These are phyloP conservation scores for Ctenochaetus hawaiiensis DNA, from an alignment of 2,797 vertebrate genomes.

Conservation along the genomic window DNA sequence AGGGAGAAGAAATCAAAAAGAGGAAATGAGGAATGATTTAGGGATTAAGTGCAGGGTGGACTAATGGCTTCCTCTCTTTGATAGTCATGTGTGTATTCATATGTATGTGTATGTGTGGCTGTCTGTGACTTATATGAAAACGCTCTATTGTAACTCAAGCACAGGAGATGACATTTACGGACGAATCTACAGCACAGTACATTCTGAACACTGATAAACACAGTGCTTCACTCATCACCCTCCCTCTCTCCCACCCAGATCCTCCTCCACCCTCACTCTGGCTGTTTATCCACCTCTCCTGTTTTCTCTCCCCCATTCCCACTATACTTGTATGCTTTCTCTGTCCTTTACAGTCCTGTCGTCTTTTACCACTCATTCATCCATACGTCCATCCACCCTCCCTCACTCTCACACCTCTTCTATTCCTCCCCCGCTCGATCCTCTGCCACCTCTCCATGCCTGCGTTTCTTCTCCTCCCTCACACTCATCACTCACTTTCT, in stretches of 20 bases:
- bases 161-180: slow-evolving; percentile 78
- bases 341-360: slow-evolving; percentile 17
- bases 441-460: slow-evolving; percentile 66
- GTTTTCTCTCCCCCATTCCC: slow-evolving; percentile 56
- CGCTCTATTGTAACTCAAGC: slow-evolving; percentile 65
- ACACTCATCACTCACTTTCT: slow-evolving; percentile 47
- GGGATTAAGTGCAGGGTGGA: slow-evolving; percentile 48
- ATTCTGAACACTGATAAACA: slow-evolving; percentile 78
- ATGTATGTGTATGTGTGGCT: slow-evolving; percentile 20
- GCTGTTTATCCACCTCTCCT: slow-evolving; percentile 59
- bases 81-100: slow-evolving; percentile 37
- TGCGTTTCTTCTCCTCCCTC: slow-evolving; percentile 56
- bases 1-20: slow-evolving; percentile 37
- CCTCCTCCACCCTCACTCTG: slow-evolving; percentile 50
- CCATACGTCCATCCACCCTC: slow-evolving; percentile 46
- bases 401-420: slow-evolving; percentile 68
- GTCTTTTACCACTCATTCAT: slow-evolving; percentile 62
- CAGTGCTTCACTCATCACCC: slow-evolving; percentile 51
- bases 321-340: slow-evolving; percentile 49
- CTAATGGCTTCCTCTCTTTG: slow-evolving; percentile 46
- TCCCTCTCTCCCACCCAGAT: slow-evolving; percentile 47
- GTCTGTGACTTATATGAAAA: slow-evolving; percentile 33
- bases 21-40: slow-evolving; percentile 47
- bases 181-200: slow-evolving; percentile 75
- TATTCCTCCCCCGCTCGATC: slow-evolving; percentile 59